Evolutionary conservation across 2,888 invertebrate genomes (phyloP).

Genomic region (Caenorhabditis sp.): DNA sequence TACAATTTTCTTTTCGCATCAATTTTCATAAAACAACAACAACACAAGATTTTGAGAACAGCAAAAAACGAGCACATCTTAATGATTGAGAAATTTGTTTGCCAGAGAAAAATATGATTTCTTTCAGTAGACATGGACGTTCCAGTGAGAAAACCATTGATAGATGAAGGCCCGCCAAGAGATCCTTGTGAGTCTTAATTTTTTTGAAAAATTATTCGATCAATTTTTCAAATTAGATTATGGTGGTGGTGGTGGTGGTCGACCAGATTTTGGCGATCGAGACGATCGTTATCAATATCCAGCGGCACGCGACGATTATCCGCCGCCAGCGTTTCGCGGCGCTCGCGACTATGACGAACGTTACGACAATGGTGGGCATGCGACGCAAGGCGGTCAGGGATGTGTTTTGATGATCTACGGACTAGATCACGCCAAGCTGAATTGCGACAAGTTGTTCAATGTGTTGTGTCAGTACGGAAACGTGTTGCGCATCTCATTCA

Average conservation of each 20-base stretch:
- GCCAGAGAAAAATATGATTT: background rate
- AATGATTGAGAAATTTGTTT: background rate
- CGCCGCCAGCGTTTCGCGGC: background rate
- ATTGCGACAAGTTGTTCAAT: conserved; percentile 95
- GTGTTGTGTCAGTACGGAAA: conserved; percentile 98
- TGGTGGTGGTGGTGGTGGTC: background rate
- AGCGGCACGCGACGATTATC: background rate
- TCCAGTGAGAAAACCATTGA: background rate
- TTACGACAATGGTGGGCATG: conserved; percentile 7
- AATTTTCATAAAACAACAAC: conserved; percentile 23
- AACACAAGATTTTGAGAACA: conserved; percentile 9
- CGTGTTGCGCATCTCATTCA: conserved; percentile 93
- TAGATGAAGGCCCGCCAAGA: background rate
- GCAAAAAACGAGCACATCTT: background rate
- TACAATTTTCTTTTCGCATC: background rate
- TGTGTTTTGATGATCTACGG: conserved; percentile 79
- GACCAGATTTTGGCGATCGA: background rate
- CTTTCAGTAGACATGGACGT: background rate
- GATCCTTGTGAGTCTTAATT: background rate
- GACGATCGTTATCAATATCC: background rate
- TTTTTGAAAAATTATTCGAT: background rate
- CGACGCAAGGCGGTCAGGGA: conserved; percentile 24
- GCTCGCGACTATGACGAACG: background rate
- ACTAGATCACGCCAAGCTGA: conserved; percentile 88
- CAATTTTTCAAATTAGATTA: background rate